Evolutionary conservation across 2,797 vertebrate species (phyloP), one percentile per base, ranked within the genome.

Genomic region (Peromyscus nudipes): DNA sequence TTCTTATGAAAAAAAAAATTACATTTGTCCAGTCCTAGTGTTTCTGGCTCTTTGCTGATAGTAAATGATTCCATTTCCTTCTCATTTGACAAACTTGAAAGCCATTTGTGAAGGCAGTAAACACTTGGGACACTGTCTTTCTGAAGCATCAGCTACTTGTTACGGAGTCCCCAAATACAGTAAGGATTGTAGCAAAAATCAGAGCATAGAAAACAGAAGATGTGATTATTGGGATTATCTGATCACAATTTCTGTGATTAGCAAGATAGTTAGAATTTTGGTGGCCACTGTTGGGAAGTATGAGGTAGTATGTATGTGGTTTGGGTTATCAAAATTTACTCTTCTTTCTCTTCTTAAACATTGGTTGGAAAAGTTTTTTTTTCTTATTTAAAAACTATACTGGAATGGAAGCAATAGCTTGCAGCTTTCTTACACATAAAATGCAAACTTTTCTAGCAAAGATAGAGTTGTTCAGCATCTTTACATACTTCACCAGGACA

Each of bases 111-210:
- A 98, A 94, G 73, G 52, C 96, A 64, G 19, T 73, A 92, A 86
- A 87, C 37, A 77, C 95, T 96, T 95, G 92, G 87, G 96, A 96
- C 40, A 73, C 37, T 92, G 96, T 76, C 88, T 91, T 34, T 94
- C 95, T 97, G 82, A 98, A 76, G 96, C 9, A 4, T 86, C 93
- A 97, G 94, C 67, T 96, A 0, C 91, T 96, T 94, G 91, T 0
- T 3, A 0, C 0, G 3, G 0, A 23, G 16, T 91, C 27, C 21
- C 69, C 57, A 90, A 60, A 83, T 57, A 64, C 40, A 64, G 46
- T 97, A 96, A 89, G 96, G 75, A 92, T 94, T 96, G 82, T 89
- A 94, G 69, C 87, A 95, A 34, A 98, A 97, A 97, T 64, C 77
- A 96, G 96, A 82, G 19, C 34, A 49, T 9, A 92, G 60, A 62